These are phyloP conservation scores for Otus scops DNA, from an alignment of 2,797 vertebrate species.

Conservation along the genomic window DNA sequence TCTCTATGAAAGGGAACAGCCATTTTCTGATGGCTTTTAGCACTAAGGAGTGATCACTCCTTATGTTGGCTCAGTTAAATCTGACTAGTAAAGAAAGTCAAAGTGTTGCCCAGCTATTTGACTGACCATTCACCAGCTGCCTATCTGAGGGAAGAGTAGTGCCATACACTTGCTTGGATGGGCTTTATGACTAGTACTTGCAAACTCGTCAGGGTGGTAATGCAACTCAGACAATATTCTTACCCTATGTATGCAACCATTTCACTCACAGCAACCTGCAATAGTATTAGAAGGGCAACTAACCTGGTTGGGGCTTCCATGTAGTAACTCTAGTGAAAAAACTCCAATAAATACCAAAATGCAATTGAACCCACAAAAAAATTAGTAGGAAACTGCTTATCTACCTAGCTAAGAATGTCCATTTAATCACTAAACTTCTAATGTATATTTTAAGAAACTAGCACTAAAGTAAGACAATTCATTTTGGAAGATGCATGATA, in stretches of 20 bases:
- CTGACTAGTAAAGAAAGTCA: background rate
- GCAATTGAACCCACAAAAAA: background rate
- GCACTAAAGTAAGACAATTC: conserved; percentile 44
- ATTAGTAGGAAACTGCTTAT: background rate
- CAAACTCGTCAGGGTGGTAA: background rate
- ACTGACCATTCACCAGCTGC: background rate
- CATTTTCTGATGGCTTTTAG: background rate
- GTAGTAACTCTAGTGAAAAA: background rate
- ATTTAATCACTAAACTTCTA: conserved; percentile 19
- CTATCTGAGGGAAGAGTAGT: background rate
- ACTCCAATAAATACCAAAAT: background rate
- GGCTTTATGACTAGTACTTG: background rate
- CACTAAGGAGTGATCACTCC: background rate
- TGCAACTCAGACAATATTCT: background rate
- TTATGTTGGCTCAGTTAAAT: background rate
- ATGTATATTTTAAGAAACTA: conserved; percentile 40
- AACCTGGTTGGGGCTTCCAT: background rate
- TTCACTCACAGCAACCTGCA: background rate
- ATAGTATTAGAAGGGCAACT: background rate
- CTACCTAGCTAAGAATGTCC: background rate
- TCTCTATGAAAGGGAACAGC: background rate
- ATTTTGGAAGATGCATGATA: conserved; percentile 35
- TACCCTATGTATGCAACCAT: background rate
- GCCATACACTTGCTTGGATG: background rate
- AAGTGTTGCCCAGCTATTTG: background rate